Conservation (phyloP, 1,140 invertebrate species). For the Sesamia nonagrioides region DNA sequence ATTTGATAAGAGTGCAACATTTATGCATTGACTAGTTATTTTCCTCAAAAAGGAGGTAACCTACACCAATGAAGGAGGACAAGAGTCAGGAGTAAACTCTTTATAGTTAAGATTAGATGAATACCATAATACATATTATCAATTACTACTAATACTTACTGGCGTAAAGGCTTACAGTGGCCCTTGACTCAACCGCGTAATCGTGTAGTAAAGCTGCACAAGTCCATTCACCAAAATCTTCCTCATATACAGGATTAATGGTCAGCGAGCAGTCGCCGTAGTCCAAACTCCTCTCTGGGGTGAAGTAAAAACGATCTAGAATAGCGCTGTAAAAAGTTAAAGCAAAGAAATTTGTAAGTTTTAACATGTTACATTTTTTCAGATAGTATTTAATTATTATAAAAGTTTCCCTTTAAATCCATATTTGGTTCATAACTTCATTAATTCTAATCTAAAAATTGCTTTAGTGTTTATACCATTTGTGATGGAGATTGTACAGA, state of each 20-base stretch:
- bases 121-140: no score
- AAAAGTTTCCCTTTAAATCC: background rate
- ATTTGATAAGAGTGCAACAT: no score
- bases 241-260: constrained; percentile 63
- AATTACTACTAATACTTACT: no score
- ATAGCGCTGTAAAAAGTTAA: constrained; percentile 67
- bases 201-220: constrained; percentile 73
- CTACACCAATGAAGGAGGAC: no score
- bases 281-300: constrained; percentile 62
- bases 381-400: background rate
- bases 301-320: constrained; percentile 74
- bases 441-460: background rate
- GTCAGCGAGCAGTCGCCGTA: constrained; percentile 77
- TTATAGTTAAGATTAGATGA: no score
- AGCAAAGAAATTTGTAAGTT: background rate
- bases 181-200: constrained; percentile 66
- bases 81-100: no score
- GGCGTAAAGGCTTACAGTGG: constrained; percentile 56
- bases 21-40: no score
- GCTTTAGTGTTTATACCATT: no score
- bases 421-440: background rate
- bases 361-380: background rate
- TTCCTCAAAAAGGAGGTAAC: no score
- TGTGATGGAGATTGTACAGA: no score
- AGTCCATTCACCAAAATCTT: constrained; percentile 76